Evolutionary conservation across 2,888 invertebrate species (phyloP), one percentile per base, ranked within the genome.

Genomic region (Meteorus cinctellus): DNA sequence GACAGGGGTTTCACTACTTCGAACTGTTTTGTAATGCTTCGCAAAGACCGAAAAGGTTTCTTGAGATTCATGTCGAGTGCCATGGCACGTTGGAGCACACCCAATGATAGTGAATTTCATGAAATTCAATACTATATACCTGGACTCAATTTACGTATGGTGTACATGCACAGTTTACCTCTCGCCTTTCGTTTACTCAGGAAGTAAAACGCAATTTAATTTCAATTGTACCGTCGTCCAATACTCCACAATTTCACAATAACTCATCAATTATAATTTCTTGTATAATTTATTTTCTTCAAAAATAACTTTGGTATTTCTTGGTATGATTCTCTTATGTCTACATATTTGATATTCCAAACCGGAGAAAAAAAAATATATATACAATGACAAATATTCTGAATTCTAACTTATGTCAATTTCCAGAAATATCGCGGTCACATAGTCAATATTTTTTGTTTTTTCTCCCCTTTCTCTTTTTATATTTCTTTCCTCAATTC

Each of bases 11-110:
- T 72, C 76, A 24, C 51, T 68, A 68, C 69, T 76, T 74, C 74
- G 29, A 74, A 74, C 74, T 76, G 72, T 78, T 72, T 76, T 78
- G 71, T 76, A 78, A 78, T 78, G 77, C 77, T 78, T 78, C 78
- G 65, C 66, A 51, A 60, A 60, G 34, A 74, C 41, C 72, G 60
- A 45, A 72, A 72, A 72, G 79, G 77, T 76, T 79, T 79, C 77
- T 68, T 45, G 51, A 59, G 59, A 79, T 77, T 68, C 76, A 60
- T 45, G 51, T 70, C 27, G 51, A 27, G 36, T 41, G 24, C 60
- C n/a, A 16, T 45, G 62, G 63, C 34, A 62, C 63, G 48, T 63
- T 45, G 48, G 34, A 63, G 51, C 16, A 19, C 16, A 69, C 29
- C 63, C 29, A 60, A 63, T 72, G 63, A 63, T 72, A 29, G 45